Percentiles rank a stretch among this genome's conserved stretches.
phyloP scores from a whole-genome alignment of 2,797 vertebrate species.

The Peromyscus eremicus region DNA sequence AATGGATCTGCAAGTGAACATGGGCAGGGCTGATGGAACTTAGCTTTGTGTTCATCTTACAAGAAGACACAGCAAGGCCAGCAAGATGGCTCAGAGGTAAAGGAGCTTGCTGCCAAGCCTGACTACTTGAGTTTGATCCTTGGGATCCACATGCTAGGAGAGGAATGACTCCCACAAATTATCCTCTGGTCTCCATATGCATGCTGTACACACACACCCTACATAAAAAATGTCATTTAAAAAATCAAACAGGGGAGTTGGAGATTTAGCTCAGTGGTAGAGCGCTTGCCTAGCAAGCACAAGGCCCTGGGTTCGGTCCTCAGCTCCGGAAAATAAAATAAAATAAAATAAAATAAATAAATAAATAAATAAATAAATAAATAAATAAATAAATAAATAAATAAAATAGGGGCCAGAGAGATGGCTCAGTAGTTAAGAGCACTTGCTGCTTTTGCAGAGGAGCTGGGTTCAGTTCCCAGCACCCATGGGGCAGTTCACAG shows the following conservation, averaged over 20 bases:
- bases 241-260: not conserved
- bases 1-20: slow-evolving; percentile 29
- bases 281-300: no score
- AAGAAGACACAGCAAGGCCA: not conserved
- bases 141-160: not conserved
- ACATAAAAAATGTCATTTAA: not conserved
- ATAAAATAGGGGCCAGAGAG: not conserved
- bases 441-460: not conserved
- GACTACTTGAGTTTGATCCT: not conserved
- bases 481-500: not conserved
- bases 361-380: no score
- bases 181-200: not conserved
- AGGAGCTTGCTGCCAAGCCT: not conserved
- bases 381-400: no score
- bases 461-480: not conserved
- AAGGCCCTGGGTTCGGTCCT: no score
- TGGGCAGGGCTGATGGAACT: not conserved
- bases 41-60: not conserved
- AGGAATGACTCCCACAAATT: not conserved
- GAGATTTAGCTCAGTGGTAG: no score
- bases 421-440: not conserved
- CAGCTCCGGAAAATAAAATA: no score
- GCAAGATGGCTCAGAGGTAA: not conserved
- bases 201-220: not conserved
- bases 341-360: no score